Percentiles rank a stretch among this genome's conserved stretches.
phyloP scores from a whole-genome alignment of 2,888 invertebrate genomes.

The Acholoe squamosa region DNA sequence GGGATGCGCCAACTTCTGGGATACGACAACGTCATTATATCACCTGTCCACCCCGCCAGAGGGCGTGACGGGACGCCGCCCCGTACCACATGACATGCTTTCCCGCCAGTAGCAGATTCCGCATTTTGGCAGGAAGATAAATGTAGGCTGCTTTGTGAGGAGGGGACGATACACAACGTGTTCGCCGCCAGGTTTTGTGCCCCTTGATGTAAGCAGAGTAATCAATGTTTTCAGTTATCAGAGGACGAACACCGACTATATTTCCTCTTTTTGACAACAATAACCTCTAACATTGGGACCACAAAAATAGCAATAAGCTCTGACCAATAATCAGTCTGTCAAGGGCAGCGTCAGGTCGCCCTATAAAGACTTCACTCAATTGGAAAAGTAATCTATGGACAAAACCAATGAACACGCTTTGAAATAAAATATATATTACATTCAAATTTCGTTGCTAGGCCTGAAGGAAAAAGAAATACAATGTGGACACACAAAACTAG shows the following conservation, averaged over 20 bases:
- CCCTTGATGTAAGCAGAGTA: background rate
- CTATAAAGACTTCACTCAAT: background rate
- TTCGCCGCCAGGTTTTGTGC: background rate
- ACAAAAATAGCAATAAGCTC: constrained; percentile 1
- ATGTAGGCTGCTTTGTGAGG: constrained; percentile 10
- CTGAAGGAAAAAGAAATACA: background rate
- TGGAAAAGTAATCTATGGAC: background rate
- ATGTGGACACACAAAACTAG: background rate
- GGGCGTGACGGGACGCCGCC: constrained; percentile 42
- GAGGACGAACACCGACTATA: background rate
- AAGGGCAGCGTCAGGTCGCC: background rate
- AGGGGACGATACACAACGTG: background rate
- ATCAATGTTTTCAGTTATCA: constrained; percentile 1
- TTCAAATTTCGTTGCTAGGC: background rate
- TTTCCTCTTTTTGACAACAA: constrained; percentile 32
- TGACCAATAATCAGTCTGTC: background rate
- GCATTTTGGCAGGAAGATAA: constrained; percentile 27
- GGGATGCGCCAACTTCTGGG: too few relatives aligned
- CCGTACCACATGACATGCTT: background rate
- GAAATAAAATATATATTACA: background rate
- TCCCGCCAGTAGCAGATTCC: constrained; percentile 2
- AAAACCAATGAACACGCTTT: background rate
- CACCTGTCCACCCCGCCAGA: background rate
- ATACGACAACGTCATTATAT: background rate
- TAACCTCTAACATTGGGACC: background rate